Percentiles rank a stretch among this genome's conserved stretches.
Evolutionary conservation across 2,113 vertebrate species (phyloP).

Genomic region (Pardalotus punctatus): DNA sequence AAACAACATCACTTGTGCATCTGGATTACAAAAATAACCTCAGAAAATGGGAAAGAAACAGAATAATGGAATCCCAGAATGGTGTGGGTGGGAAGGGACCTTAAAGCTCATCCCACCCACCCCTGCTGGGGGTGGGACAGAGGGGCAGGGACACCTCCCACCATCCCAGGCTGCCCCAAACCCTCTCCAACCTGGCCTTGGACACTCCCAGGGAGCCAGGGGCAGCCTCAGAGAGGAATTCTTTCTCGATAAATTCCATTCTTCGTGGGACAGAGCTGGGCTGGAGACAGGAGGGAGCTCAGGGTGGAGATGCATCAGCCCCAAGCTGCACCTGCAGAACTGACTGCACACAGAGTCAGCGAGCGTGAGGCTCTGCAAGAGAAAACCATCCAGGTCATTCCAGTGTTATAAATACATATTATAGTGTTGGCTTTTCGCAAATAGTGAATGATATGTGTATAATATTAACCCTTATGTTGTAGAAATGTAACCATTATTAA

Average conservation of each 20-base stretch:
- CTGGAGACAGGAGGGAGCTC: not conserved
- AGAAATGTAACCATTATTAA: too few species aligned
- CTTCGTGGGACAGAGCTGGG: not conserved
- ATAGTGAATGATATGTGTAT: too few species aligned
- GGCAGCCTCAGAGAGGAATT: not conserved
- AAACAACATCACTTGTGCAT: not conserved
- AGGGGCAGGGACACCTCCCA: not conserved
- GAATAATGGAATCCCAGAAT: not conserved
- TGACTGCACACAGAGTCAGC: not conserved
- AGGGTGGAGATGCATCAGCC: not conserved
- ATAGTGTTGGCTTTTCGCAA: too few species aligned
- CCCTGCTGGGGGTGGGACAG: too few species aligned
- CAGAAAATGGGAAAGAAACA: not conserved
- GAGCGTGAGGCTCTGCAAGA: not conserved
- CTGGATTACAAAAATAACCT: not conserved
- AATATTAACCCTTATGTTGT: too few species aligned
- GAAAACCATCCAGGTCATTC: not conserved
- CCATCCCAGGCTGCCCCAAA: not conserved
- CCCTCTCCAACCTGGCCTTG: not conserved
- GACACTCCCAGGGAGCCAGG: not conserved
- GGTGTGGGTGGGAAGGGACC: not conserved
- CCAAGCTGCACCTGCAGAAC: not conserved
- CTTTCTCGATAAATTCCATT: not conserved
- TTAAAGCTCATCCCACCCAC: not conserved
- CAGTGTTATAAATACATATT: too few species aligned